Evolutionary conservation across 2,797 vertebrate species (phyloP).

Genomic region (Etheostoma perlongum): DNA sequence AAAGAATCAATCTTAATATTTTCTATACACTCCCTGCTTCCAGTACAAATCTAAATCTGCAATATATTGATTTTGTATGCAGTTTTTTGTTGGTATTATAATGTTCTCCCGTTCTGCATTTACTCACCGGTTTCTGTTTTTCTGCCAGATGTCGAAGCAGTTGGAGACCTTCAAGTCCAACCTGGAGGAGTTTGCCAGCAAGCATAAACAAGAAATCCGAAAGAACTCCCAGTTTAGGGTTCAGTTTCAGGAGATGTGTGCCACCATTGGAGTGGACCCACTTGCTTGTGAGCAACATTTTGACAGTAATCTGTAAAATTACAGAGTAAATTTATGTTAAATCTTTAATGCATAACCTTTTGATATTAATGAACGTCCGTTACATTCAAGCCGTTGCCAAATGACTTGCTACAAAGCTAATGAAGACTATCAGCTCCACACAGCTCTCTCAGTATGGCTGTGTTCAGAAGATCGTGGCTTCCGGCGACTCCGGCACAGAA

Average conservation of each 20-base stretch:
- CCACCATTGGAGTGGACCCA: slow-evolving; percentile 96
- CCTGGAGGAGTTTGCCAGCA: slow-evolving; percentile 97
- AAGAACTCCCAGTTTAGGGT: slow-evolving; percentile 93
- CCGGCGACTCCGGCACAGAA: too few relatives aligned
- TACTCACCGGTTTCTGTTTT: not conserved
- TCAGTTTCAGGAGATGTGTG: slow-evolving; percentile 99
- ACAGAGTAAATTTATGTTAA: not conserved
- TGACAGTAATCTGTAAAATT: not conserved
- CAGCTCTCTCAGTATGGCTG: too few relatives aligned
- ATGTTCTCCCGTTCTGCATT: not conserved
- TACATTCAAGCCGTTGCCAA: too few relatives aligned
- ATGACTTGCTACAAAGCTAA: too few relatives aligned
- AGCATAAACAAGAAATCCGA: slow-evolving; percentile 98
- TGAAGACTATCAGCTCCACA: too few relatives aligned
- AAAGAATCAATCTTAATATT: not conserved
- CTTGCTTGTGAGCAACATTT: slow-evolving; percentile 90
- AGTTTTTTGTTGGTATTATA: not conserved
- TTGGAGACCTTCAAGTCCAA: slow-evolving; percentile 95
- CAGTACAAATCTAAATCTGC: not conserved
- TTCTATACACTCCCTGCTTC: not conserved
- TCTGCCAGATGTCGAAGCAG: slow-evolving; percentile 95
- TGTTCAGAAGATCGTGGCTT: too few relatives aligned
- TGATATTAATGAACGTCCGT: too few relatives aligned
- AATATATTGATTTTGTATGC: not conserved
- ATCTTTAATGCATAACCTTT: too few relatives aligned